Base-by-base conservation (phyloP, 2,888 invertebrate genomes). In the Calliopum simillimum region DNA sequence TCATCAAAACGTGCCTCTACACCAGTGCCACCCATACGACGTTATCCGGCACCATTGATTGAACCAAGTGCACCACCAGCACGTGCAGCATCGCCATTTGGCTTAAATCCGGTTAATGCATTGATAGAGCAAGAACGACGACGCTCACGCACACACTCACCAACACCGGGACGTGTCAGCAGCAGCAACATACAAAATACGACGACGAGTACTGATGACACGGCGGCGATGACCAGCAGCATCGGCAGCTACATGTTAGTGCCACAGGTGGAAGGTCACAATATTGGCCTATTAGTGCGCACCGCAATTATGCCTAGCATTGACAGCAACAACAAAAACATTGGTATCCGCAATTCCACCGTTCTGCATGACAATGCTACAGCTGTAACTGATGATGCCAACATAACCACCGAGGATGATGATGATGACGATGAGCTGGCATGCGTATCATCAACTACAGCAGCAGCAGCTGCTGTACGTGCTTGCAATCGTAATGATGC, bases 201-300 rank as follows among this genome's bases (percentile, higher is more conserved):
- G 25, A 21, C 69, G n/a, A 14, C 44, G 25, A 49, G n/a, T 25
- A 25, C 49, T 55, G 64, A 63, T 51, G 33, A 13, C 12, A n/a
- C 69, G 41, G 25, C 44, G 33, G 23, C 25, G 23, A 47, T 8
- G 33, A 58, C 4, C 23, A 33, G 68, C 51, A 76, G 71, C 67
- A 73, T 51, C 68, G 62, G 49, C 75, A 21, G 78, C 79, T 75
- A 14, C 46, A 25, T 44, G 33, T 21, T 33, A 16, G 79, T 83
- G 73, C 78, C 84, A 11, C 83, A 84, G 68, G 68, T 82, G 74
- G 83, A 83, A 71, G 81, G 84, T 14, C 84, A 83, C 71, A 82
- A 83, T 59, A 77, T 82, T 68, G 83, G 83, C 0, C 73, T 83
- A 14, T 71, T 82, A 49, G 83, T 82, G 66, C 81, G 76, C 49